These are phyloP conservation scores for Muntiacus muntjak DNA, from an alignment of 2,113 vertebrate species.

Conservation along the genomic window DNA sequence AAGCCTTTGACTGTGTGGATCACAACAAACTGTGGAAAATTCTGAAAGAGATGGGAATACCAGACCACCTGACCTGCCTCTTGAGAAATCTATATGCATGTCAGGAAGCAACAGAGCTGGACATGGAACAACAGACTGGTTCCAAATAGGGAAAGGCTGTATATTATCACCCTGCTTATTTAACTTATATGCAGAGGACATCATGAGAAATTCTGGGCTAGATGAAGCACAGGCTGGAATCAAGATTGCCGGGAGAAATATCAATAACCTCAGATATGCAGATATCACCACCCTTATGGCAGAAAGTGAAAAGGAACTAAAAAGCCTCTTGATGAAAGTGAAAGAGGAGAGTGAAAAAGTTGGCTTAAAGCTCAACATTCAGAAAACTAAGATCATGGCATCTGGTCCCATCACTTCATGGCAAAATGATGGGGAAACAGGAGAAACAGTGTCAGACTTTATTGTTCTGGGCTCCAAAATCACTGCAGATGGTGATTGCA, in stretches of 20 bases:
- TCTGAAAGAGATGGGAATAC: not conserved
- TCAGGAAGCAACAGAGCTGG: not conserved
- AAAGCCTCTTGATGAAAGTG: not conserved
- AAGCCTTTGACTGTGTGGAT: not conserved
- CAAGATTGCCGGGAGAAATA: not conserved
- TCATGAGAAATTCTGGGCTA: not conserved
- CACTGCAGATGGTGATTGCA: not conserved
- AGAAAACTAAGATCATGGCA: not conserved
- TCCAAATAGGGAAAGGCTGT: not conserved
- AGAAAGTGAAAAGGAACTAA: not conserved
- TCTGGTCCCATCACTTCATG: not conserved
- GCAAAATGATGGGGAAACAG: not conserved
- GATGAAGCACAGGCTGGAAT: not conserved
- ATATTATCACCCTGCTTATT: not conserved
- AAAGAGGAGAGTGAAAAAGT: not conserved
- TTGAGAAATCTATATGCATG: not conserved
- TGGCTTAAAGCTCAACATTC: not conserved
- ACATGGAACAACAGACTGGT: not conserved
- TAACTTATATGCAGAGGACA: not conserved
- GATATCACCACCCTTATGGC: not conserved
- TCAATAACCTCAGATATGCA: not conserved
- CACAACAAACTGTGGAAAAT: not conserved
- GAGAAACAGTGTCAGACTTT: not conserved
- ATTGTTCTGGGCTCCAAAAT: not conserved
- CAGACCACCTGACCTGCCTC: not conserved